A percentile compares a stretch with the other conserved stretches of the same genome.
These are phyloP conservation scores for Synanceia verrucosa DNA, from an alignment of 2,797 vertebrate genomes.

Conservation along the genomic window DNA sequence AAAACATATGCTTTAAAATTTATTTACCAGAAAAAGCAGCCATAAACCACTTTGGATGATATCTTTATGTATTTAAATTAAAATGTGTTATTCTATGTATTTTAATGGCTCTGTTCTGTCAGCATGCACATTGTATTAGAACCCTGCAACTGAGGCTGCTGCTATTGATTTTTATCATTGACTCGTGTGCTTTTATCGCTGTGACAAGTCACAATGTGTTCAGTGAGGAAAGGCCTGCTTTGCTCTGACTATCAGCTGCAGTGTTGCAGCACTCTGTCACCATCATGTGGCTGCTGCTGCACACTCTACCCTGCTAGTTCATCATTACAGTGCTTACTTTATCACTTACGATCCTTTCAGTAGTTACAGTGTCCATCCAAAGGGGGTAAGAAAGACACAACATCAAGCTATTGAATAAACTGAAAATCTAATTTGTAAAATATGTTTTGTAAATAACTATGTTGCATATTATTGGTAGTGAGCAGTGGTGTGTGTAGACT, in stretches of 20 bases:
- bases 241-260: neutral
- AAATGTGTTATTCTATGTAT: neutral
- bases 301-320: no score
- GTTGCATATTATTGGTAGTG: neutral
- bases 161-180: neutral
- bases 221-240: neutral
- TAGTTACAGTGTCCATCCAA: neutral
- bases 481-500: no score
- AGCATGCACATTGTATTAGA: neutral
- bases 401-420: neutral
- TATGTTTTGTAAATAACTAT: neutral
- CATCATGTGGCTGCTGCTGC: conserved; percentile 50
- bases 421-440: neutral
- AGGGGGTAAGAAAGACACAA: neutral
- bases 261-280: conserved; percentile 40
- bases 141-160: neutral
- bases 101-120: neutral
- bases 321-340: no score
- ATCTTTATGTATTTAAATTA: neutral
- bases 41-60: neutral
- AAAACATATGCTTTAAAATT: neutral
- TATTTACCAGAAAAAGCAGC: neutral
- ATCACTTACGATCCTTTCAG: no score
- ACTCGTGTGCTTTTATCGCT: neutral
- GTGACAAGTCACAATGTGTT: neutral